Evolutionary conservation across 2,888 invertebrate species (phyloP).

Genomic region (Cryptops parisi): DNA sequence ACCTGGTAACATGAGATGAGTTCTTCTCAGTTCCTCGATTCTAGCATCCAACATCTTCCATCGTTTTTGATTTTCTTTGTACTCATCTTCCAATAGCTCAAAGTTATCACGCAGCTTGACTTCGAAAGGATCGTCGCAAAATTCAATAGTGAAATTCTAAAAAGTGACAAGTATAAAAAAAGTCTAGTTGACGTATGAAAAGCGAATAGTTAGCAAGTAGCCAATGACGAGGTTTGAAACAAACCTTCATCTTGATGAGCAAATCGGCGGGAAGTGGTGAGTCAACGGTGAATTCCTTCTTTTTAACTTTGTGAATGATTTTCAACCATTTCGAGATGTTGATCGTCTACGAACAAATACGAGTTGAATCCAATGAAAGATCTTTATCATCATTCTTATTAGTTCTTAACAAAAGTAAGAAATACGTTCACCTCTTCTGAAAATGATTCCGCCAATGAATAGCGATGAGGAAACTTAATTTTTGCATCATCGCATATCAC

Average conservation of each 20-base stretch:
- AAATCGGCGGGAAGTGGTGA: conserved; percentile 75
- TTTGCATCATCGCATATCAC: conserved; percentile 31
- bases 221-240: neutral
- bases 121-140: conserved; percentile 97
- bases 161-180: neutral
- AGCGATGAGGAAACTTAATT: conserved; percentile 61
- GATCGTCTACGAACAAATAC: conserved; percentile 41
- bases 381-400: too few relatives aligned
- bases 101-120: conserved; percentile 90
- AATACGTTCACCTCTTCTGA: conserved; percentile 53
- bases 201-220: conserved; percentile 1
- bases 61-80: conserved; percentile 80
- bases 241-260: conserved; percentile 56
- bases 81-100: conserved; percentile 87
- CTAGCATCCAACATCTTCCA: conserved; percentile 77
- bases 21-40: conserved; percentile 62
- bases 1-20: conserved; percentile 63
- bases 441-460: conserved; percentile 71
- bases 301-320: conserved; percentile 51
- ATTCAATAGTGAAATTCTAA: conserved; percentile 76
- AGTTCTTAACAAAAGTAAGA: too few relatives aligned
- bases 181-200: conserved; percentile 7
- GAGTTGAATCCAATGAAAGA: too few relatives aligned
- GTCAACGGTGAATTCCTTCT: conserved; percentile 48
- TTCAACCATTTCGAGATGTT: conserved; percentile 90